A percentile compares a stretch with the other conserved stretches of the same genome.
phyloP scores from a whole-genome alignment of 2,113 vertebrate genomes.

The Rhagologus leucostigma region DNA sequence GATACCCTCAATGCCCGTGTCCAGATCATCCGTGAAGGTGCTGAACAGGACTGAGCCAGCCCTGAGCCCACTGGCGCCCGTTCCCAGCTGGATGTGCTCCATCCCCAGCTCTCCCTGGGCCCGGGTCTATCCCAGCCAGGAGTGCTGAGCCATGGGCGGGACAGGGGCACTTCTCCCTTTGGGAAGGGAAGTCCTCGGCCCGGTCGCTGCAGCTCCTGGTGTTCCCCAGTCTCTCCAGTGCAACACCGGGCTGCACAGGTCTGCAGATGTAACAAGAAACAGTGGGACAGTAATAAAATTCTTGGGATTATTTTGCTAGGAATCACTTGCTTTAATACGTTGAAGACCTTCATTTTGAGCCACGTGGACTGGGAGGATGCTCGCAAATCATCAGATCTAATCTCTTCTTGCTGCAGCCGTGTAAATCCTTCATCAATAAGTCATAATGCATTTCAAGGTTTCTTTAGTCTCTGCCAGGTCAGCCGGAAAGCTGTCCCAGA shows the following conservation, averaged over 20 bases:
- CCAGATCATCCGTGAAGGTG: not conserved
- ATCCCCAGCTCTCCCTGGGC: too few relatives aligned
- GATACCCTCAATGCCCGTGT: accelerated
- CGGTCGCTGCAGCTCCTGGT: accelerated
- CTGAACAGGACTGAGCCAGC: not conserved
- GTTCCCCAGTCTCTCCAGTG: accelerated
- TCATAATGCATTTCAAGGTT: not conserved
- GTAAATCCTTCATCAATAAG: not conserved
- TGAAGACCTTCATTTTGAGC: not conserved
- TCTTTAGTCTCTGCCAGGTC: conserved; percentile 28
- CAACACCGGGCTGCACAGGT: not conserved
- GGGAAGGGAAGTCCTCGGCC: not conserved
- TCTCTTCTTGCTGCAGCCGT: not conserved
- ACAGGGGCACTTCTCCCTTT: not conserved
- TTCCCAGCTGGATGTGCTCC: not conserved
- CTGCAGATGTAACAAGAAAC: not conserved
- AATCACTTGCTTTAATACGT: not conserved
- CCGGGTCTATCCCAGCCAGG: not conserved
- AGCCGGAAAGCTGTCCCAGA: conserved; percentile 22
- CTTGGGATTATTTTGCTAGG: not conserved
- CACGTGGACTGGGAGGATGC: not conserved
- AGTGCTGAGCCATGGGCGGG: not conserved
- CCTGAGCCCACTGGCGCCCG: not conserved
- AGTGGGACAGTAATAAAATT: not conserved
- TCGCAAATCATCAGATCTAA: not conserved